Percentiles rank a stretch among this genome's conserved stretches.
Evolutionary conservation across 1,140 invertebrate genomes (phyloP).

Genomic region (Scaptomyza montana): DNA sequence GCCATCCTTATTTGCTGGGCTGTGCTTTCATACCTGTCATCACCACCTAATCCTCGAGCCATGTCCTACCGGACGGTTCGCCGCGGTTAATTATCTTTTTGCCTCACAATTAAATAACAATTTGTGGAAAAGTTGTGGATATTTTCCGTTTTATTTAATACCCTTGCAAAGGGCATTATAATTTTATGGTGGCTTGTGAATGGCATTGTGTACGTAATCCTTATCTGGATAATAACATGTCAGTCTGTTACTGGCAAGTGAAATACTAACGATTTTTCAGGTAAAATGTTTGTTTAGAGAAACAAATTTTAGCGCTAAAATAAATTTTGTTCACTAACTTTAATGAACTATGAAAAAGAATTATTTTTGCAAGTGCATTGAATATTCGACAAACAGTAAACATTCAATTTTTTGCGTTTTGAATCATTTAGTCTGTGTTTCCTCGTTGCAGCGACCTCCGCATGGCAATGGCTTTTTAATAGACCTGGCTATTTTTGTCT

Average conservation of each 20-base stretch:
- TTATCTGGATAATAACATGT: too few species aligned
- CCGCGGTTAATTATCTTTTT: conserved; percentile 34
- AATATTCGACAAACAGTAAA: neutral
- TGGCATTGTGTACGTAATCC: neutral
- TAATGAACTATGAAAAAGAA: too few species aligned
- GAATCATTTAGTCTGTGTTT: conserved; percentile 21
- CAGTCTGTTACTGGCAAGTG: too few species aligned
- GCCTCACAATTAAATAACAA: conserved; percentile 72
- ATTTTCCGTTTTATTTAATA: conserved; percentile 27
- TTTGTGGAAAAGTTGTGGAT: conserved; percentile 36
- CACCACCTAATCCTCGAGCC: conserved; percentile 23
- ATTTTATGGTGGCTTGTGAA: neutral
- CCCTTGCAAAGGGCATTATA: neutral
- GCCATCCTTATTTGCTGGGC: conserved; percentile 8
- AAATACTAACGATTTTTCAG: too few species aligned
- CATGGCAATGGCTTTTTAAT: conserved; percentile 56
- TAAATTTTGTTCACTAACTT: too few species aligned
- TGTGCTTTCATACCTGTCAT: conserved; percentile 31
- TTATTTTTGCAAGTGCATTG: neutral
- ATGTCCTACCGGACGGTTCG: neutral
- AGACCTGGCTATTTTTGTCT: conserved; percentile 30
- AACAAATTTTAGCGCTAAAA: too few species aligned
- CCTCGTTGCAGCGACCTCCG: neutral
- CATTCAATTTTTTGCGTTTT: conserved; percentile 4
- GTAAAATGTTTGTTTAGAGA: too few species aligned